phyloP scores from a whole-genome alignment of 2,113 vertebrate species.

The Syrrhaptes paradoxus region DNA sequence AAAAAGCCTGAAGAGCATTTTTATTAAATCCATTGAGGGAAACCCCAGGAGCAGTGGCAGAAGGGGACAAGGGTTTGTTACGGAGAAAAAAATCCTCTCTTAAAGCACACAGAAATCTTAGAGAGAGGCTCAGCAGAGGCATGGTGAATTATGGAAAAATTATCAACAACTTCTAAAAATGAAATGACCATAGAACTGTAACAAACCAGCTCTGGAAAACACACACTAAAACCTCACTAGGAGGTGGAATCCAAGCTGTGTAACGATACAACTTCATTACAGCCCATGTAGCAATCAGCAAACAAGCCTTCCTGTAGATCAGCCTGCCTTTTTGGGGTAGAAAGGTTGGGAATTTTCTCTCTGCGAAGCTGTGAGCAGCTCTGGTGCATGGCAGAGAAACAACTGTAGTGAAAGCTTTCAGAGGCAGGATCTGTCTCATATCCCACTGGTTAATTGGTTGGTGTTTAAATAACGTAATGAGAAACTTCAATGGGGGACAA shows the following conservation, averaged over 20 bases:
- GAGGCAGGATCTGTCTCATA: background rate
- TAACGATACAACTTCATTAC: background rate
- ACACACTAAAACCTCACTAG: background rate
- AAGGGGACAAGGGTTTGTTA: slow-evolving; percentile 12
- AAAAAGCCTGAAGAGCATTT: slow-evolving; percentile 31
- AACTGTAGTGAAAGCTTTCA: background rate
- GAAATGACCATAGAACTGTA: background rate
- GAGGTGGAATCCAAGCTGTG: background rate
- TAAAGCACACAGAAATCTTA: background rate
- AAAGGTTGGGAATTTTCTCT: background rate
- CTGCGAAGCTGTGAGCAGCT: background rate
- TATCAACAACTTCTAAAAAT: background rate
- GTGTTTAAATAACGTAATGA: background rate
- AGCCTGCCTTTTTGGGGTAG: background rate
- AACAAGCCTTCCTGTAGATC: background rate
- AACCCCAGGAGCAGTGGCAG: background rate
- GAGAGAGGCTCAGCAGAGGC: background rate
- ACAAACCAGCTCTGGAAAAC: background rate
- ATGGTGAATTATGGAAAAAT: background rate
- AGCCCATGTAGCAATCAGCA: background rate
- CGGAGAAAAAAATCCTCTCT: slow-evolving; percentile 33
- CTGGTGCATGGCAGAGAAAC: background rate
- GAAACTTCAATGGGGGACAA: background rate
- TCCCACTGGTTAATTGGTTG: background rate
- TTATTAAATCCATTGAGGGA: slow-evolving; percentile 44